Conservation (phyloP, 2,113 vertebrate genomes). For the Oryctolagus cuniculus region DNA sequence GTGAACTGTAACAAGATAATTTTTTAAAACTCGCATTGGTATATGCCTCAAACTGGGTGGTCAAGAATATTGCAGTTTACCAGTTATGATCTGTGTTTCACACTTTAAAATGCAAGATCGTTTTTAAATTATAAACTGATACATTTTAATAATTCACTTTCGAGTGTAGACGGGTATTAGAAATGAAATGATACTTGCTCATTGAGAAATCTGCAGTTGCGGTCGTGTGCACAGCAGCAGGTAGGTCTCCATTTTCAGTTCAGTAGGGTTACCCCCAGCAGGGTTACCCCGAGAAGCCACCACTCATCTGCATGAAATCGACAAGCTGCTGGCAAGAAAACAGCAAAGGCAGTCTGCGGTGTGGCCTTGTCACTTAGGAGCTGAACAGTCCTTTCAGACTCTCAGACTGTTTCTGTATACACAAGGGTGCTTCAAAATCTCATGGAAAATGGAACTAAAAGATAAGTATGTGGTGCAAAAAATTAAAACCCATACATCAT, state of each 20-base stretch:
- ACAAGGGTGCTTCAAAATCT: background rate
- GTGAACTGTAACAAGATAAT: background rate
- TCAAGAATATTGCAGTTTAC: background rate
- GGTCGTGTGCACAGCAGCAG: background rate
- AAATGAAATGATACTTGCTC: conserved; percentile 5
- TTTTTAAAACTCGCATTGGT: conserved; percentile 25
- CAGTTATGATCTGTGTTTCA: background rate
- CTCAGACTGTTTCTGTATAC: background rate
- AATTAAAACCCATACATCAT: too few relatives aligned
- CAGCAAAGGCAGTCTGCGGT: background rate
- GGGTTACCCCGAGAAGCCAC: background rate
- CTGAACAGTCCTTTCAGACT: conserved; percentile 8
- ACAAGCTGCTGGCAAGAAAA: background rate
- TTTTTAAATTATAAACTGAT: conserved; percentile 18
- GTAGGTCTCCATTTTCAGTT: background rate
- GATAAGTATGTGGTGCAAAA: too few relatives aligned
- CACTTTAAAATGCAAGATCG: background rate
- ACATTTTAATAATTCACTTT: conserved; percentile 12
- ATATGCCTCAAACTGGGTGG: conserved; percentile 15
- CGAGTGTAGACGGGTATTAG: background rate
- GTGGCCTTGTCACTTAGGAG: background rate
- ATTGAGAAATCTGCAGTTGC: background rate
- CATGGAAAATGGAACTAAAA: too few relatives aligned
- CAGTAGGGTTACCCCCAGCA: background rate
- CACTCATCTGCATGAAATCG: background rate